Base-by-base conservation (phyloP, 1,140 invertebrate genomes). In the Drosophila baimaii region DNA sequence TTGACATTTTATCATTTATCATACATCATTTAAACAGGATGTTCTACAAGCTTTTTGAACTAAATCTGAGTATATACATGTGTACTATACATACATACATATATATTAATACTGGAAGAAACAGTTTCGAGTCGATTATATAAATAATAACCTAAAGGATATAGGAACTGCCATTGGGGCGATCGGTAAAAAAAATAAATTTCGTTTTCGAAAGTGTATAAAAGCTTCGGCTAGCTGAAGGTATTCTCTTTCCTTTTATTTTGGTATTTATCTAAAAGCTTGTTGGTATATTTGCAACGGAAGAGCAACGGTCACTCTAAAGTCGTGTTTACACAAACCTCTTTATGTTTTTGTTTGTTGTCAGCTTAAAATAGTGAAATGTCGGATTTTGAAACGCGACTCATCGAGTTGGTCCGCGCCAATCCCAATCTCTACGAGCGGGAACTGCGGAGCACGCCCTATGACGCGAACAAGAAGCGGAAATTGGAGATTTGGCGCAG, bases 401-500 rank as follows among this genome's bases (percentile, higher is more conserved):
- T 91, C 7, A 77, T 91, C 8, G 70, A 89, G 3, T 21, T 91
- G 29, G 79, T 91, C 2, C 57, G 79, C 2, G 76, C 74, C 5
- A 88, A 91, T 77, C 90, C 90, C 2, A 52, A 55, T 35, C 51
- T 91, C 0, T 88, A 82, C 21, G 69, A 85, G 39, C 68, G 59
- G 0, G 74, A 85, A 35, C 12, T 75, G 7, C 74, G 90, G 7
- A 79, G 12, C 13, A 41, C 76, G 2, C 90, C 90, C 2, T 91
- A 91, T 17, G 55, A 82, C 7, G 39, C 54, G 0, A 52, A 51
- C 7, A 78, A 65, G 33, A 89, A 82, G 6, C 59, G 63, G 13
- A 73, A 79, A 35, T 54, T 25, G 1, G 90, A 91, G 39, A 31
- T 91, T 5, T 91, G 90, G 90, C 49, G 59, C 43, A 82, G 77